Base-by-base conservation (phyloP, 2,888 invertebrate species). In the Lasioglossum villosulum region DNA sequence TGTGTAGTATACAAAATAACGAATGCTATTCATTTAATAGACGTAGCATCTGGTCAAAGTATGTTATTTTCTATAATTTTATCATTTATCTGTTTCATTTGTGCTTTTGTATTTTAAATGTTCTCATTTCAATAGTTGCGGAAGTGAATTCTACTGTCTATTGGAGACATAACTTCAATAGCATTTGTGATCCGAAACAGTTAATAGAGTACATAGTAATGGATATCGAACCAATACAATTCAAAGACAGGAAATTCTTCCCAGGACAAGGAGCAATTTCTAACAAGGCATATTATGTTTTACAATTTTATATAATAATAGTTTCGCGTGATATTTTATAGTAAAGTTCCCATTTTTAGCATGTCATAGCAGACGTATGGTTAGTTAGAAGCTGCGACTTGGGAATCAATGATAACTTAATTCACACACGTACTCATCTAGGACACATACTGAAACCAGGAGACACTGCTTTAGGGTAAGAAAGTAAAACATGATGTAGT, bases 371-470 rank as follows among this genome's bases (percentile, higher is more conserved):
- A 8, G 99, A 99, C 95, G 97, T 98, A 48, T 99, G 99, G 98
- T 96, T 99, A 1, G 98, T 99, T 0, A 97, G 97, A 94, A 97
- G 98, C 30, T 97, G 97, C 80, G 98, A 98, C 91, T 95, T 99
- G 75, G 99, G 99, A 0, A 95, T 97, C 1, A 97, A 97, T 86
- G 97, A 98, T 70, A 98, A 97, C 91, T 97, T 97, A 0, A 97
- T 98, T 89, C 99, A 99, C 94, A 97, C 98, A 12, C 97, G 98
- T 89, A 98, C 99, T 2, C 99, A 99, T 96, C 96, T 99, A 73
- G 99, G 99, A 0, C 98, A 99, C 94, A 95, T 99, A 87, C 96
- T 99, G 72, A 98, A 98, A 93, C 97, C 98, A 70, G 99, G 99
- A 12, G 99, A 99, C 95, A 97, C 98, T 1, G 99, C 97, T 45